Evolutionary conservation across 2,888 invertebrate species (phyloP), one percentile per base, ranked within the genome.

Genomic region (Ceraclea dissimilis): DNA sequence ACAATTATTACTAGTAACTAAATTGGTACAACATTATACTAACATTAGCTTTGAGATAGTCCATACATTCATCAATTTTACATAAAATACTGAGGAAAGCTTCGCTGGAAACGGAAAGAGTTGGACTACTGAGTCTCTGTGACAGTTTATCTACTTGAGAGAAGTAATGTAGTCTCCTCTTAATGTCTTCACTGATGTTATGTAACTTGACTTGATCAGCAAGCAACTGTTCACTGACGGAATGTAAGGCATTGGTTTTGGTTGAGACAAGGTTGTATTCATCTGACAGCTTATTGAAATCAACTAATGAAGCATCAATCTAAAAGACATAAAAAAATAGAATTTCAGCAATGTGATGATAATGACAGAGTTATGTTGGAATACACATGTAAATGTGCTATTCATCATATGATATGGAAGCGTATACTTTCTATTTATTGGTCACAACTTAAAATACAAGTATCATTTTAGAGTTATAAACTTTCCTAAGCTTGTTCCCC

Each of bases 181-280:
- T 86, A 54, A 97, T 86, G 55, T 85, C 86, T 60, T 88, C 85
- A 62, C 89, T 89, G 60, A 90, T 84, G 63, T 81, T 81, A 64
- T 90, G 89, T 6, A 97, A 76, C 64, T 87, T 84, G 51, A 84
- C 86, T 75, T 95, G 95, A 68, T 96, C 93, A 1, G 88, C 86
- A 60, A 95, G 81, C 6, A 97, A 75, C 67, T 95, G 90, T 67
- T 96, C 94, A 70, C 96, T 96, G 62, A 92, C 90, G 58, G 83
- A 85, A 68, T 97, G 94, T 2, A 97, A 74, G 0, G 93, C 90
- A 69, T 90, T 93, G 0, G 96, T 97, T 75, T 95, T 96, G 58
- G 88, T 85, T 0, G 94, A 90, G 0, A 96, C 95, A 67, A 88
- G 82, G 52, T 86, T 82, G 68, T 93, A 95, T 65, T 93, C 88